Conservation (phyloP, 2,888 invertebrate species). For the Diaphora mendica region DNA sequence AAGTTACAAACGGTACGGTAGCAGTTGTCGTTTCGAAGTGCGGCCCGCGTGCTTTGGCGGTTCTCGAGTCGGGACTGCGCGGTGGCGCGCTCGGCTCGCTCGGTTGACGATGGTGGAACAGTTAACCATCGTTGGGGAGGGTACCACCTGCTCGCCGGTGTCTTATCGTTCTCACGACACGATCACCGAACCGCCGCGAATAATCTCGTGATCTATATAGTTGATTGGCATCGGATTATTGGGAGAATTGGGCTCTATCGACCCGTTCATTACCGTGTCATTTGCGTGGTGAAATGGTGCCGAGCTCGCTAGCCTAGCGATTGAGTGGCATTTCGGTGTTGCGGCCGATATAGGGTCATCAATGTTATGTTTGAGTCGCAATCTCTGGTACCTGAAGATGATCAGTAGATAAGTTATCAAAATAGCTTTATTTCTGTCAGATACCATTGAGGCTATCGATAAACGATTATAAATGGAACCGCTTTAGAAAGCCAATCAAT, state of each 20-base stretch:
- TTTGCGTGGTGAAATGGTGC: slow-evolving; percentile 77
- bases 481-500: slow-evolving; percentile 83
- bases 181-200: slow-evolving; percentile 72
- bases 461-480: slow-evolving; percentile 71
- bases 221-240: slow-evolving; percentile 82
- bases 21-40: slow-evolving; percentile 43
- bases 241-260: slow-evolving; percentile 73
- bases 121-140: slow-evolving; percentile 80
- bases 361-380: slow-evolving; percentile 72
- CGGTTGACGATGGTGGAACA: slow-evolving; percentile 78
- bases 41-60: slow-evolving; percentile 73
- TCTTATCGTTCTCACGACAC: slow-evolving; percentile 84
- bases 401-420: slow-evolving; percentile 75
- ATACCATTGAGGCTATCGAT: slow-evolving; percentile 70
- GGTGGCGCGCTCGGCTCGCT: slow-evolving; percentile 68
- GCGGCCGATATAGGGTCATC: slow-evolving; percentile 68
- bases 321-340: slow-evolving; percentile 74
- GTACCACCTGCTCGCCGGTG: slow-evolving; percentile 78
- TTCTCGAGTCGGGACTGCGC: slow-evolving; percentile 77
- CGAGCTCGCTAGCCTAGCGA: slow-evolving; percentile 54
- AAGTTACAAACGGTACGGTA: slow-evolving; percentile 47
- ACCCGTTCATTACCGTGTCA: slow-evolving; percentile 76
- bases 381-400: slow-evolving; percentile 64
- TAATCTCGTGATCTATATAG: slow-evolving; percentile 83
- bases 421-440: slow-evolving; percentile 75